phyloP scores from a whole-genome alignment of 2,113 vertebrate genomes.

The Heloderma charlesbogerti region DNA sequence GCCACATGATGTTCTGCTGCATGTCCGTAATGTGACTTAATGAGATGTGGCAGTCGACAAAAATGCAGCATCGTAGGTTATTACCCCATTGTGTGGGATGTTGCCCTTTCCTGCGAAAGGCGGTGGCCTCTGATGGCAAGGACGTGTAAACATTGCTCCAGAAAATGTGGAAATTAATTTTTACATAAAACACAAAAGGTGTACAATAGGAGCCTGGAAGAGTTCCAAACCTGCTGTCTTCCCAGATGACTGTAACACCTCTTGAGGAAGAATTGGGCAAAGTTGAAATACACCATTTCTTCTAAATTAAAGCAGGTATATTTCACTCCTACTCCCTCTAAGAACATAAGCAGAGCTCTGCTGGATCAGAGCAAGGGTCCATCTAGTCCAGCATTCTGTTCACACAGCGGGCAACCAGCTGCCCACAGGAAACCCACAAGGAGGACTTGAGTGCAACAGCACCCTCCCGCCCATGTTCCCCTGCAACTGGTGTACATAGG shows the following conservation, averaged over 20 bases:
- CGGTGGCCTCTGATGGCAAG: not conserved
- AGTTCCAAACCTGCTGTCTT: constrained; percentile 39
- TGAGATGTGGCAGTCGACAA: constrained; percentile 19
- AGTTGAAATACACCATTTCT: not conserved
- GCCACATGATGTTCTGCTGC: constrained; percentile 56
- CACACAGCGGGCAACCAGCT: no score
- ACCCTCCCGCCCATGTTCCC: no score
- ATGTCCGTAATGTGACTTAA: constrained; percentile 27
- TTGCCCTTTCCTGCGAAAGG: constrained; percentile 29
- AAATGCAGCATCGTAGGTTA: not conserved
- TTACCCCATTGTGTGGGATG: constrained; percentile 26
- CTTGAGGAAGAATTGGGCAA: no score
- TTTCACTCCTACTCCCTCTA: no score
- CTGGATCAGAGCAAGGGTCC: no score
- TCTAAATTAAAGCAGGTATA: not conserved
- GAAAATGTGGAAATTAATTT: constrained; percentile 11
- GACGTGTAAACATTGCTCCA: not conserved
- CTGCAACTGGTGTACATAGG: no score
- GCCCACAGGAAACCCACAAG: no score
- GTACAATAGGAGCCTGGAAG: constrained; percentile 1
- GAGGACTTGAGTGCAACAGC: no score
- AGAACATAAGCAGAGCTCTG: no score
- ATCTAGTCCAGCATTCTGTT: no score
- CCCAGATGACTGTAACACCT: not conserved
- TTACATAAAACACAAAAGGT: not conserved